Percentiles rank a stretch among this genome's conserved stretches.
Conservation (phyloP, 92 coral and sea anemone species). For the Meandrina meandrites region DNA sequence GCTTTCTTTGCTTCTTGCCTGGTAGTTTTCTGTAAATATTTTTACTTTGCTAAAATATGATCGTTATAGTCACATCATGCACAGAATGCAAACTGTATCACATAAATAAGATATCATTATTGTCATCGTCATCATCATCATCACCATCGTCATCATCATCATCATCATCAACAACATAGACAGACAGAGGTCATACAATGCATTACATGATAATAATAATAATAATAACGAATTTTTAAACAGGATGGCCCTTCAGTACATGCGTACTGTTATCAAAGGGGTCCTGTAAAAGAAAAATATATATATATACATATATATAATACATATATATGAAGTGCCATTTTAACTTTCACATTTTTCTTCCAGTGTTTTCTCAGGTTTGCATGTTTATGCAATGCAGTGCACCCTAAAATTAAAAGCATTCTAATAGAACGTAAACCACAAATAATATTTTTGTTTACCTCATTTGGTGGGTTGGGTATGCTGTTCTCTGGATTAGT, state of each 20-base stretch:
- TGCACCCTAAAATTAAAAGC: neutral
- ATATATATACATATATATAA: too few species aligned
- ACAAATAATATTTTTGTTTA: neutral
- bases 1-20: too few species aligned
- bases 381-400: neutral
- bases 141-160: neutral
- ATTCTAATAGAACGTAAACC: neutral
- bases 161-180: neutral
- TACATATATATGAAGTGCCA: too few species aligned
- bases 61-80: neutral
- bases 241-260: too few species aligned
- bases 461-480: neutral
- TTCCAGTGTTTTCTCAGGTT: neutral
- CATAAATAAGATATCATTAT: neutral
- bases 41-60: neutral
- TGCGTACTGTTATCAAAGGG: too few species aligned
- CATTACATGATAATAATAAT: too few species aligned
- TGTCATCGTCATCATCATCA: neutral
- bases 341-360: neutral
- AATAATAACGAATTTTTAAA: too few species aligned
- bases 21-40: too few species aligned
- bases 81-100: neutral
- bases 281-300: too few species aligned
- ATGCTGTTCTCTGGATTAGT: constrained; percentile 11
- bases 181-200: too few species aligned